phyloP scores from a whole-genome alignment of 2,113 vertebrate genomes.

The Caranx ignobilis region DNA sequence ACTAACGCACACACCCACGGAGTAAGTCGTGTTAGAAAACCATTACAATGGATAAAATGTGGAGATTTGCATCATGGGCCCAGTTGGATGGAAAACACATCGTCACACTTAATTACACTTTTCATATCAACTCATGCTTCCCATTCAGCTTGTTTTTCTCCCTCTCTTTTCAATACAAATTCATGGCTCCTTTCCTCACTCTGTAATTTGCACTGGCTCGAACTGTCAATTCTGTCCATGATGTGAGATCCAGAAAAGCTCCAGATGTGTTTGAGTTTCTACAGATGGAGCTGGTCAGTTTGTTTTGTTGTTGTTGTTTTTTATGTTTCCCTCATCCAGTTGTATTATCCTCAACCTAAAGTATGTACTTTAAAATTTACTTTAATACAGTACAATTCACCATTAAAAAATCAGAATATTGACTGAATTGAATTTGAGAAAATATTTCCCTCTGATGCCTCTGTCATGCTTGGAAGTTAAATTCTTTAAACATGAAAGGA shows the following conservation, averaged over 20 bases:
- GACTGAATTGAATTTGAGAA: not conserved
- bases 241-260: conserved; percentile 6
- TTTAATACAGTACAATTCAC: not conserved
- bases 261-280: not conserved
- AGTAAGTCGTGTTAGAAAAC: not conserved
- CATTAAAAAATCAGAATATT: not conserved
- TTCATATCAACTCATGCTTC: conserved; percentile 26
- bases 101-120: conserved; percentile 44
- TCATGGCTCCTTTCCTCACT: not conserved
- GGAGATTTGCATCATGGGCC: conserved; percentile 1
- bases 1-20: conserved; percentile 23
- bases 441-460: conserved; percentile 10
- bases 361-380: not conserved
- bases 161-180: not conserved
- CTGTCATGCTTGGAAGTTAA: conserved; percentile 3
- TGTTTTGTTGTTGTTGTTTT: not conserved
- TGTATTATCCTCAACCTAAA: not conserved
- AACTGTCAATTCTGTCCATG: not conserved
- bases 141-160: not conserved
- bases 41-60: conserved; percentile 26
- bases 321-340: not conserved
- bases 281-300: no score
- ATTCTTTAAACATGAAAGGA: conserved; percentile 39
- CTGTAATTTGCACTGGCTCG: not conserved
- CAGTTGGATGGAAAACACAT: conserved; percentile 43